phyloP scores from a whole-genome alignment of 1,140 invertebrate genomes.

The Bombus balteatus region DNA sequence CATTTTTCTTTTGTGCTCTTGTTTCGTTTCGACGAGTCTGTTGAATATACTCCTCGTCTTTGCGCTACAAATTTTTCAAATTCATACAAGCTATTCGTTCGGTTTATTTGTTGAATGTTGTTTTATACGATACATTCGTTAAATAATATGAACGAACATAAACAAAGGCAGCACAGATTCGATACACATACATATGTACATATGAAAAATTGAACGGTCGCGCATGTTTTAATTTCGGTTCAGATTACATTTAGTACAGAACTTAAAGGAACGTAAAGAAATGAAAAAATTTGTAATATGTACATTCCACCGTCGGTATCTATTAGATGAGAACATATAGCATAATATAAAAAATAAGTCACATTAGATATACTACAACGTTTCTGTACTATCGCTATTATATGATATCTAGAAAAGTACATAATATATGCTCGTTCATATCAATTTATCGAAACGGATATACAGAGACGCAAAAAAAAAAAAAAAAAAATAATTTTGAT shows the following conservation, averaged over 20 bases:
- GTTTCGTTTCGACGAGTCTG: background rate
- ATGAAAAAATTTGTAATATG: background rate
- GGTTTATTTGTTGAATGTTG: background rate
- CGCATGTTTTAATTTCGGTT: background rate
- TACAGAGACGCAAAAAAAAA: background rate
- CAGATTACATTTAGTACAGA: background rate
- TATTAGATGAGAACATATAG: background rate
- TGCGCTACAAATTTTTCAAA: background rate
- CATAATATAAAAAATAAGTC: background rate
- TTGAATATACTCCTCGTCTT: background rate
- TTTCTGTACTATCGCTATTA: conserved; percentile 13
- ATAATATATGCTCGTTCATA: background rate
- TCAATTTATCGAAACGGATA: conserved; percentile 23
- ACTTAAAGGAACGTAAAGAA: too few relatives aligned
- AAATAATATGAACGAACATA: conserved; percentile 22
- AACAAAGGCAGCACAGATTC: background rate
- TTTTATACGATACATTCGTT: background rate
- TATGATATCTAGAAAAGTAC: background rate
- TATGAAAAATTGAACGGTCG: background rate
- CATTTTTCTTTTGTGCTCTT: background rate
- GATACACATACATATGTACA: too few relatives aligned
- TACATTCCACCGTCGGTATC: background rate
- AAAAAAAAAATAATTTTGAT: background rate
- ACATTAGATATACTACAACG: background rate
- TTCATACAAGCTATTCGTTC: background rate